Evolutionary conservation across 2,888 invertebrate genomes (phyloP).

Genomic region (Dioctria rufipes): DNA sequence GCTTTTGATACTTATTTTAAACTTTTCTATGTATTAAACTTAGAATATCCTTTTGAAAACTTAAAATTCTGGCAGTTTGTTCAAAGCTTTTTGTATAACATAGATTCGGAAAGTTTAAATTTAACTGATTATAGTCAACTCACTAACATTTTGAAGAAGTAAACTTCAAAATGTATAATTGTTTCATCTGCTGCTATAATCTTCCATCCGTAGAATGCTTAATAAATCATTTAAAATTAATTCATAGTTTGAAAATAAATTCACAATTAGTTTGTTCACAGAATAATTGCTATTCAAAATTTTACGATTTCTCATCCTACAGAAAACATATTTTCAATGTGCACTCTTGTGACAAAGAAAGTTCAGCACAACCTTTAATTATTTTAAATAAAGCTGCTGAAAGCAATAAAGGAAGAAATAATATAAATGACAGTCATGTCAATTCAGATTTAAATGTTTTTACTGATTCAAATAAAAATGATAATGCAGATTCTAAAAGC

Average conservation of each 20-base stretch:
- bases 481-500: not conserved
- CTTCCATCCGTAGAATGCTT: not conserved
- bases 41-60: not conserved
- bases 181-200: not conserved
- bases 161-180: not conserved
- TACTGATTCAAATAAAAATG: too few species aligned
- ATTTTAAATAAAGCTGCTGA: not conserved
- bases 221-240: constrained; percentile 1
- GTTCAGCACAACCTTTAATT: not conserved
- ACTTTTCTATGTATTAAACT: too few species aligned
- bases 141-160: not conserved
- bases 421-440: not conserved
- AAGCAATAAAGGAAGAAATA: not conserved
- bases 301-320: not conserved
- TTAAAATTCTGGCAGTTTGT: not conserved
- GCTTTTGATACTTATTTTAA: too few species aligned
- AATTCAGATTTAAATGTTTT: not conserved
- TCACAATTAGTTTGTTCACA: not conserved
- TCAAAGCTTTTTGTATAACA: not conserved
- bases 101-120: not conserved
- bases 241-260: constrained; percentile 1
- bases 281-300: not conserved
- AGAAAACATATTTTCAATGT: not conserved
- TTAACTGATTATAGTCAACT: not conserved
- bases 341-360: not conserved